Evolutionary conservation across 1,140 invertebrate genomes (phyloP).

Genomic region (Aphelenchoides besseyi): DNA sequence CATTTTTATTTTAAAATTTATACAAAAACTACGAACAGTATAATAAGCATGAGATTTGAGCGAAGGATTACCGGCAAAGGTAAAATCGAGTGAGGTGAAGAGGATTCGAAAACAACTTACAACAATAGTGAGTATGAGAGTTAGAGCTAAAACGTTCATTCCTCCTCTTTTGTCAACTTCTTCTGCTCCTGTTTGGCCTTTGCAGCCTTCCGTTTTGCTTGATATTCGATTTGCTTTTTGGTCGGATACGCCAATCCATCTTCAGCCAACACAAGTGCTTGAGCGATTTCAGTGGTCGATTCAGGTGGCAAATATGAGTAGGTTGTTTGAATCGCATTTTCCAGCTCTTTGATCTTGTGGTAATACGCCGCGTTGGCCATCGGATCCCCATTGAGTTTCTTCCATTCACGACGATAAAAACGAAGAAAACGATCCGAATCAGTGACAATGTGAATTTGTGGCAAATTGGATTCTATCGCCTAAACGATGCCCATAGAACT

Average conservation of each 20-base stretch:
- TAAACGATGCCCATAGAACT: not conserved
- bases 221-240: not conserved
- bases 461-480: not conserved
- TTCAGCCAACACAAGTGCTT: conserved; percentile 15
- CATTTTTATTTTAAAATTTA: too few species aligned
- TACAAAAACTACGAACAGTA: too few species aligned
- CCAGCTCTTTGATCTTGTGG: not conserved
- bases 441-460: conserved; percentile 12
- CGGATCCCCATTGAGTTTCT: conserved; percentile 12
- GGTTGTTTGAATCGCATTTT: not conserved
- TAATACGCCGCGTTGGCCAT: conserved; percentile 17
- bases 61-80: too few species aligned
- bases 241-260: conserved; percentile 15
- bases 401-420: conserved; percentile 14
- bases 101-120: too few species aligned
- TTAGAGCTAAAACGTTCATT: too few species aligned
- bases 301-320: conserved; percentile 8
- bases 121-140: too few species aligned
- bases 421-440: conserved; percentile 10
- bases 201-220: not conserved
- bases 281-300: not conserved
- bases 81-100: too few species aligned
- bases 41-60: too few species aligned
- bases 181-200: not conserved
- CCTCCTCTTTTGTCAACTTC: not conserved